These are phyloP conservation scores for Ctenochaetus hawaiiensis DNA, from an alignment of 2,797 vertebrate species.

Conservation along the genomic window DNA sequence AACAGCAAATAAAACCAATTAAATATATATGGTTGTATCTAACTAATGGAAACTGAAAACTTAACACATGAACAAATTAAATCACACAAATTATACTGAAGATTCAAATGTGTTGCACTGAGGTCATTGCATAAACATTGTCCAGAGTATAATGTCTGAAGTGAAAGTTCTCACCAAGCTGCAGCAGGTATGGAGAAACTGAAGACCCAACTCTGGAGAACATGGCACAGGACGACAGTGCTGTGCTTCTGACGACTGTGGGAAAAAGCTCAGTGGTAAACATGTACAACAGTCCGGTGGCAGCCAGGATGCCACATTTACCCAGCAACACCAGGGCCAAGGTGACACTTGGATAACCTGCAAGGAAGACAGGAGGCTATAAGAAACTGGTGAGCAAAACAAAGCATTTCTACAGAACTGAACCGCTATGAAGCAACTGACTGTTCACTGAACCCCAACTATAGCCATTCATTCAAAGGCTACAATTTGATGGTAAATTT, in stretches of 20 bases:
- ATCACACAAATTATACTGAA: neutral
- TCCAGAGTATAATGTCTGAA: neutral
- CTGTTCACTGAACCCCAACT: neutral
- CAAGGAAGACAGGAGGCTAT: conserved; percentile 6
- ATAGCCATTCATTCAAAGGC: neutral
- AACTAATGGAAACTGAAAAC: neutral
- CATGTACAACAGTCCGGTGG: conserved; percentile 18
- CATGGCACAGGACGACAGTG: conserved; percentile 58
- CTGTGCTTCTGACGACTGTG: conserved; percentile 72
- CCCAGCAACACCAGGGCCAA: conserved; percentile 65
- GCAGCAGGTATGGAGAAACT: conserved; percentile 62
- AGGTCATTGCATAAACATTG: neutral
- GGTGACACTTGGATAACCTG: conserved; percentile 53
- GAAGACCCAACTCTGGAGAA: conserved; percentile 61
- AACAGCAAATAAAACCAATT: neutral
- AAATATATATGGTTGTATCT: neutral
- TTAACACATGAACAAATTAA: neutral
- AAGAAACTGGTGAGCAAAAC: neutral
- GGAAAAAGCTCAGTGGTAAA: conserved; percentile 67
- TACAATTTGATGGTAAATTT: neutral
- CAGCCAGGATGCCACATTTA: conserved; percentile 62
- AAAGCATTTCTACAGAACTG: conserved; percentile 3
- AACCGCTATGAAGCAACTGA: neutral
- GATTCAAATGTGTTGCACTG: neutral
- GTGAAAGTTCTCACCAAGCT: conserved; percentile 62